These are phyloP conservation scores for Aythya fuligula DNA, from an alignment of 2,797 vertebrate genomes.

Conservation along the genomic window DNA sequence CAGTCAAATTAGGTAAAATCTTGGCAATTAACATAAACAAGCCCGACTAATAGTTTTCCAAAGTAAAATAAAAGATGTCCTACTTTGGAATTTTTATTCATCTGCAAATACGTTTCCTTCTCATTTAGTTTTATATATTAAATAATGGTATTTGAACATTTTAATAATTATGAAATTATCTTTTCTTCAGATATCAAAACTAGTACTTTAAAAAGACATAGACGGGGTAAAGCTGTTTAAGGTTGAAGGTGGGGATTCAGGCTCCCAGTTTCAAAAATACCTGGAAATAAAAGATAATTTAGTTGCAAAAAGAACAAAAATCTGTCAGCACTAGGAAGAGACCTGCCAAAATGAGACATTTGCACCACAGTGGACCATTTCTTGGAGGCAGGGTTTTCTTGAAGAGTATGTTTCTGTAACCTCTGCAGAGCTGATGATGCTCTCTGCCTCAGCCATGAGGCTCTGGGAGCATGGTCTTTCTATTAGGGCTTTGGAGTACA, in stretches of 20 bases:
- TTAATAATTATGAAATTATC: neutral
- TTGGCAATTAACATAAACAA: neutral
- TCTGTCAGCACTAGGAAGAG: neutral
- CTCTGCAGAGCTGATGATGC: neutral
- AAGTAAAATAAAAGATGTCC: neutral
- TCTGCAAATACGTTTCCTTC: neutral
- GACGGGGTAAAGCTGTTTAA: neutral
- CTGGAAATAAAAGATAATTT: neutral
- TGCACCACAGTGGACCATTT: accelerated
- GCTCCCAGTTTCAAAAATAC: neutral
- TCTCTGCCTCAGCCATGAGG: neutral
- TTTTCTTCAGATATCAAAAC: neutral
- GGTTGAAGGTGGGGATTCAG: neutral
- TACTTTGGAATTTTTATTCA: neutral
- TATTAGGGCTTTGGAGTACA: neutral
- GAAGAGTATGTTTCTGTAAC: neutral
- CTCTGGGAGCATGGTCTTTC: neutral
- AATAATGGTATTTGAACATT: neutral
- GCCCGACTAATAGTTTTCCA: neutral
- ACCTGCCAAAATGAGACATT: neutral
- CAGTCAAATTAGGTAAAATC: slow-evolving; percentile 2
- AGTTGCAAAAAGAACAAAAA: neutral
- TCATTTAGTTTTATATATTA: neutral
- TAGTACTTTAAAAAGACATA: neutral
- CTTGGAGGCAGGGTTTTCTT: neutral